Conservation (phyloP, 2,113 vertebrate species). For the Pterocles orientalis region DNA sequence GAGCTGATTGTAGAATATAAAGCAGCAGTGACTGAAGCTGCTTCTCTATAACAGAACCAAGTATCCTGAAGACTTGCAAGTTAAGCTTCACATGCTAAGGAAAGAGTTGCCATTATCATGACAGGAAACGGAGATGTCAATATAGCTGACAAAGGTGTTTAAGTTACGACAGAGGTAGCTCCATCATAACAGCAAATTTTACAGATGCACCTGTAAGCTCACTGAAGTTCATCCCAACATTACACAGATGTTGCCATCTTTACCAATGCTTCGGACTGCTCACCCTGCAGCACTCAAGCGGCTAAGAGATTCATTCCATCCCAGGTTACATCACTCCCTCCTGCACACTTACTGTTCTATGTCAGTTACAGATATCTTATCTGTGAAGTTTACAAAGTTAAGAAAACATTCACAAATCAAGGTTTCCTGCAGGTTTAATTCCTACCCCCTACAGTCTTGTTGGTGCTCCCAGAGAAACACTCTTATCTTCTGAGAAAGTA, state of each 20-base stretch:
- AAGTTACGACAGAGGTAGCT: not conserved
- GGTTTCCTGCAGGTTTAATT: not conserved
- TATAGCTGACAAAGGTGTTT: not conserved
- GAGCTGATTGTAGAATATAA: not conserved
- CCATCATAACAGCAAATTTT: not conserved
- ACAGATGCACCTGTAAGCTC: not conserved
- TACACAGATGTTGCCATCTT: not conserved
- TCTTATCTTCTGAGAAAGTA: not conserved
- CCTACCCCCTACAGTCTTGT: not conserved
- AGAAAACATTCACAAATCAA: not conserved
- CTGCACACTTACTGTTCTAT: not conserved
- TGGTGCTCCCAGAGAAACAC: not conserved
- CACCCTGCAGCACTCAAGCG: not conserved
- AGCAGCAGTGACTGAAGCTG: not conserved
- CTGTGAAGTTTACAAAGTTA: not conserved
- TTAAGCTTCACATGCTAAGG: not conserved
- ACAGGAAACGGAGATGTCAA: not conserved
- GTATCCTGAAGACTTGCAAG: not conserved
- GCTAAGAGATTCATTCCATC: not conserved
- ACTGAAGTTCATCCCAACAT: not conserved
- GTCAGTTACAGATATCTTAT: not conserved
- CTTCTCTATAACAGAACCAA: not conserved
- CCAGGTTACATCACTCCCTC: not conserved
- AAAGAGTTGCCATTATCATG: not conserved
- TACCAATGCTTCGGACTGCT: not conserved